Evolutionary conservation across 2,888 invertebrate genomes (phyloP).

Genomic region (Cantharis nigra): DNA sequence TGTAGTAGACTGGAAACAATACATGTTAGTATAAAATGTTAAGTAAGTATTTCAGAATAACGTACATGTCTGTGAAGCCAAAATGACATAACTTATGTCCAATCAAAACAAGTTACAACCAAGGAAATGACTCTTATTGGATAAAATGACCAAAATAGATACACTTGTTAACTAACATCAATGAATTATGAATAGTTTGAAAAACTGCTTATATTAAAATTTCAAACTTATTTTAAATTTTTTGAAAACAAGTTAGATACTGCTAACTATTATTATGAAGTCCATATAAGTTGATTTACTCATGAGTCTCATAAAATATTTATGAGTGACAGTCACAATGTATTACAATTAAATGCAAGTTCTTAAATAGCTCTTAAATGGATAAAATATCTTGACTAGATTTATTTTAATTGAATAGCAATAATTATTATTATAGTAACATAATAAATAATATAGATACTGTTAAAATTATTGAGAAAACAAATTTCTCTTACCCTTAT

Average conservation of each 20-base stretch:
- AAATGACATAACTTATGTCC: conserved; percentile 22
- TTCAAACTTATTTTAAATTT: conserved; percentile 11
- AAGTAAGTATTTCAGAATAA: conserved; percentile 21
- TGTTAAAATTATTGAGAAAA: conserved; percentile 9
- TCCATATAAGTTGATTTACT: conserved; percentile 23
- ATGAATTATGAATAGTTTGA: conserved; percentile 30
- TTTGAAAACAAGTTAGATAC: not conserved
- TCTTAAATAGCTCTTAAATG: not conserved
- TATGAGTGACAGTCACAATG: conserved; percentile 11
- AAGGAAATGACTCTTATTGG: conserved; percentile 22
- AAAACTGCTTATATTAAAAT: conserved; percentile 24
- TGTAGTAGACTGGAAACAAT: conserved; percentile 27
- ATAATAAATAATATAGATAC: not conserved
- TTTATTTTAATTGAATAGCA: not conserved
- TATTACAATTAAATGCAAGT: conserved; percentile 13
- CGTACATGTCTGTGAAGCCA: conserved; percentile 14
- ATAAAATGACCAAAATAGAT: conserved; percentile 26
- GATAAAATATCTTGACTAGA: not conserved
- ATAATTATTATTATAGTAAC: not conserved
- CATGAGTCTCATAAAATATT: conserved; percentile 24
- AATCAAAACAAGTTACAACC: conserved; percentile 18
- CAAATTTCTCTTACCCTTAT: conserved; percentile 6
- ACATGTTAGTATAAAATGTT: conserved; percentile 23
- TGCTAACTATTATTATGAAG: conserved; percentile 6
- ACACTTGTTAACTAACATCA: conserved; percentile 12